Percentiles rank a stretch among this genome's conserved stretches.
Conservation (phyloP, 2,888 invertebrate species). For the Phymatocera aterrima region DNA sequence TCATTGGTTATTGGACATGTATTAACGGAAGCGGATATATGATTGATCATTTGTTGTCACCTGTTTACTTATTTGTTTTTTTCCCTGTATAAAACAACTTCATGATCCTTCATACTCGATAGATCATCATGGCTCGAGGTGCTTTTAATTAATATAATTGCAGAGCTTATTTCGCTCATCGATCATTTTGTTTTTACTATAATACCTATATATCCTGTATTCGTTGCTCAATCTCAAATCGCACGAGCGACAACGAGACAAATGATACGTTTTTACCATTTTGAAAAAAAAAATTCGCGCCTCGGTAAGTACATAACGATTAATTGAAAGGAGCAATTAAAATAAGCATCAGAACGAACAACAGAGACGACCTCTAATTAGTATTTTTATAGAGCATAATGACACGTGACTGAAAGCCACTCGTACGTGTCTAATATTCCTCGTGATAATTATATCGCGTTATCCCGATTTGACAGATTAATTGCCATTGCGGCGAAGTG, state of each 20-base stretch:
- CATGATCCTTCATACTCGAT: not conserved
- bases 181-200: not conserved
- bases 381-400: not conserved
- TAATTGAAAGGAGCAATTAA: not conserved
- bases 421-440: not conserved
- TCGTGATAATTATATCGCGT: constrained; percentile 26
- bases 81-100: not conserved
- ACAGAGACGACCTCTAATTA: not conserved
- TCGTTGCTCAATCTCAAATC: not conserved
- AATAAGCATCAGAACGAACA: not conserved
- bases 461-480: not conserved
- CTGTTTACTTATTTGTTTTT: not conserved
- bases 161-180: not conserved
- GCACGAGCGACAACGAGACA: not conserved
- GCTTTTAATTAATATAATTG: constrained; percentile 3
- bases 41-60: not conserved
- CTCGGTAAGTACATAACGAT: too few species aligned
- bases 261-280: not conserved
- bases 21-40: not conserved
- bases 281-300: not conserved
- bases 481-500: not conserved
- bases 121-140: not conserved
- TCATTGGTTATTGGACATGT: not conserved
- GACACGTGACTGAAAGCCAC: not conserved
- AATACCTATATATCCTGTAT: too few species aligned